Percentiles rank a stretch among this genome's conserved stretches.
Evolutionary conservation across 2,888 invertebrate species (phyloP).

Genomic region (Cantharis rustica): DNA sequence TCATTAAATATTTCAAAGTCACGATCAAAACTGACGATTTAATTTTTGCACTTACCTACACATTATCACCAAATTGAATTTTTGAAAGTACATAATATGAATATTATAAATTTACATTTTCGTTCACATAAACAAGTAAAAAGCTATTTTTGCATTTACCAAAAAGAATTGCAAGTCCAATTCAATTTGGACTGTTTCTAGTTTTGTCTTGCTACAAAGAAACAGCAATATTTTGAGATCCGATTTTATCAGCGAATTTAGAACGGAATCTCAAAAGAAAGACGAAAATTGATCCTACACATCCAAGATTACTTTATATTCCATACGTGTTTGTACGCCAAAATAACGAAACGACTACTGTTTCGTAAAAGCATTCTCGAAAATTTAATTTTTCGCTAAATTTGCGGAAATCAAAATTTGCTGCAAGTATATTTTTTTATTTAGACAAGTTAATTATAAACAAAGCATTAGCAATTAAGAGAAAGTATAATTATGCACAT

Average conservation of each 20-base stretch:
- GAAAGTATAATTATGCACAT: constrained; percentile 3
- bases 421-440: background rate
- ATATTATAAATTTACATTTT: background rate
- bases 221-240: background rate
- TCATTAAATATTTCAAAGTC: constrained; percentile 3
- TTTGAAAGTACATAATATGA: background rate
- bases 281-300: background rate
- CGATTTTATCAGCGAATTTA: background rate
- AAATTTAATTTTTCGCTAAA: background rate
- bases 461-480: constrained; percentile 1
- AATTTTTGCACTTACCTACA: background rate
- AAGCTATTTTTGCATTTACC: background rate
- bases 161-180: background rate
- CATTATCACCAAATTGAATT: background rate
- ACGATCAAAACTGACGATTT: constrained; percentile 4
- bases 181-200: background rate
- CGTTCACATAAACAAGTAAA: background rate
- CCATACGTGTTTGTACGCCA: background rate
- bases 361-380: background rate
- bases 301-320: background rate
- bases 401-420: background rate
- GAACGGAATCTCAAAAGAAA: background rate
- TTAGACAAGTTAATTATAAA: background rate
- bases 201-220: background rate
- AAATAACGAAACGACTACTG: background rate